phyloP scores from a whole-genome alignment of 2,797 vertebrate species.

The Nannoperca australis region DNA sequence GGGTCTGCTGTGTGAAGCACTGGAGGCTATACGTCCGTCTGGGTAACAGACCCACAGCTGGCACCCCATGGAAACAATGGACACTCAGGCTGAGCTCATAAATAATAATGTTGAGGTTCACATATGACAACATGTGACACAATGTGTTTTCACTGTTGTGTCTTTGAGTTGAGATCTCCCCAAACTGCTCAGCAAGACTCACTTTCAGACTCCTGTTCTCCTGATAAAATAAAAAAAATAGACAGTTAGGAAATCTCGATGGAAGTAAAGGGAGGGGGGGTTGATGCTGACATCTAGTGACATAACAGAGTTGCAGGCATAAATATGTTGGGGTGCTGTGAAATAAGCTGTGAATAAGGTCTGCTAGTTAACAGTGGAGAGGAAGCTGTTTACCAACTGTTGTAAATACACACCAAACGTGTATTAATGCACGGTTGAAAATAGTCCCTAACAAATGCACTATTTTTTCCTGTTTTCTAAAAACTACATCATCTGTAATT shows the following conservation, averaged over 20 bases:
- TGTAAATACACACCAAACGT: no score
- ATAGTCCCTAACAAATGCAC: neutral
- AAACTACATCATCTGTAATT: neutral
- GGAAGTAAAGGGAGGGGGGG: neutral
- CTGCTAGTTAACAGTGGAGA: neutral
- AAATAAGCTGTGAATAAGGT: neutral
- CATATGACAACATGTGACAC: neutral
- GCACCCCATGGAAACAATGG: constrained; percentile 40
- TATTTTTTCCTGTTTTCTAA: neutral
- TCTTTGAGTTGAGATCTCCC: no score
- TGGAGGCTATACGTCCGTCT: constrained; percentile 22
- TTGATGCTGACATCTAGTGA: neutral
- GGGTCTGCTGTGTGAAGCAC: constrained; percentile 26
- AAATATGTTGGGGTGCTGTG: neutral
- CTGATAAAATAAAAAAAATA: neutral
- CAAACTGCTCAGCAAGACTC: neutral
- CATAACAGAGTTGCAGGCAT: neutral
- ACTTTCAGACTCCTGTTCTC: neutral
- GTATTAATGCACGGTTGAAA: neutral
- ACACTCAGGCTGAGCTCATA: constrained; percentile 27
- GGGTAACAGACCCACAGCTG: constrained; percentile 53
- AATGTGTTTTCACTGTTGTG: neutral
- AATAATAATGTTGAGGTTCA: constrained; percentile 33
- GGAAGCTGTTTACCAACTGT: no score
- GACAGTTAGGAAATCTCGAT: neutral